A percentile compares a stretch with the other conserved stretches of the same genome.
Evolutionary conservation across 2,113 vertebrate genomes (phyloP).

Genomic region (Lepus europaeus): DNA sequence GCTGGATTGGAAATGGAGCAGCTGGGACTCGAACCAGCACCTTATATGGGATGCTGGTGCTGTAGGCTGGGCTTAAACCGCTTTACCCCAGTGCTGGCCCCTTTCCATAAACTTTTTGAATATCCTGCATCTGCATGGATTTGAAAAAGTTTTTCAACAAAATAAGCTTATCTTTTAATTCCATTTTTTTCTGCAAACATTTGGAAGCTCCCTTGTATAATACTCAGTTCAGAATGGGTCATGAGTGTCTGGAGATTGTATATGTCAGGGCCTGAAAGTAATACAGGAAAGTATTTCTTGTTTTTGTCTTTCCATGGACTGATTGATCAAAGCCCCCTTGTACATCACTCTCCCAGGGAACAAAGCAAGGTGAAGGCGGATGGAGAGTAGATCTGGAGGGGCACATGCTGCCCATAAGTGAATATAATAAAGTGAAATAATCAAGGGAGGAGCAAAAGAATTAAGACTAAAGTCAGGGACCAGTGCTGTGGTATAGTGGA

Average conservation of each 20-base stretch:
- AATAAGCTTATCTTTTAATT: too few relatives aligned
- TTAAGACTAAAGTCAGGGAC: not conserved
- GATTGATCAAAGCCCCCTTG: not conserved
- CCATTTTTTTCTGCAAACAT: too few relatives aligned
- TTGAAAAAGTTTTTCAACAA: too few relatives aligned
- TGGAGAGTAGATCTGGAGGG: not conserved
- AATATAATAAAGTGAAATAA: too few relatives aligned
- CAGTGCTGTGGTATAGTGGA: too few relatives aligned
- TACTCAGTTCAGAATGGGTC: not conserved
- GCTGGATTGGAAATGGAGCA: too few relatives aligned
- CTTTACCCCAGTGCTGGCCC: too few relatives aligned
- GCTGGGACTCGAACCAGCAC: too few relatives aligned
- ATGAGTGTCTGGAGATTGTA: not conserved
- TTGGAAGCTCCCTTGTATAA: not conserved
- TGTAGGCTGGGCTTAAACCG: too few relatives aligned
- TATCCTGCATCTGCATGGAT: too few relatives aligned
- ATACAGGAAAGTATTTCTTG: not conserved
- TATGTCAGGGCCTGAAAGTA: not conserved
- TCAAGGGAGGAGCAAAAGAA: not conserved
- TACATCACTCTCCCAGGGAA: not conserved
- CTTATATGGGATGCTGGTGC: too few relatives aligned
- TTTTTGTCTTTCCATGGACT: not conserved
- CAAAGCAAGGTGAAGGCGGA: not conserved
- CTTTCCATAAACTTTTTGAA: too few relatives aligned
- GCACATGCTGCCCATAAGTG: not conserved